Conservation (phyloP, 2,113 vertebrate species). For the Podiceps cristatus region DNA sequence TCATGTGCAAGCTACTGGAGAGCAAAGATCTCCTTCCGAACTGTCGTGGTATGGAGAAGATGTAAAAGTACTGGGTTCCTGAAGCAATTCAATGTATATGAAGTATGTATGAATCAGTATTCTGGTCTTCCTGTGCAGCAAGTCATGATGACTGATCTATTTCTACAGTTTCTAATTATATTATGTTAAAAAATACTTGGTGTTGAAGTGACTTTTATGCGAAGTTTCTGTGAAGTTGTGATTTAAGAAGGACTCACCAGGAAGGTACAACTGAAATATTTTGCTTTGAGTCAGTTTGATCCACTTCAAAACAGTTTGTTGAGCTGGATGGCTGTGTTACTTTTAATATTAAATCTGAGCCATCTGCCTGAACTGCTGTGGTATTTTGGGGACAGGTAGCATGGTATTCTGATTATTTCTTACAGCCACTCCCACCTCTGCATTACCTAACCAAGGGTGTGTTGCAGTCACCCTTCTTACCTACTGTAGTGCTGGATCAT, state of each 20-base stretch:
- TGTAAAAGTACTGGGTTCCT: neutral
- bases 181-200: conserved; percentile 42
- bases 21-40: conserved; percentile 11
- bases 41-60: neutral
- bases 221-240: conserved; percentile 3
- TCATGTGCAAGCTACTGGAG: conserved; percentile 48
- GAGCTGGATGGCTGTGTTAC: neutral
- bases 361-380: neutral
- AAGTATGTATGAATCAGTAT: conserved; percentile 62
- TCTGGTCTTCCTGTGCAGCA: conserved; percentile 41
- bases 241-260: neutral
- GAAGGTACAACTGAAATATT: conserved; percentile 32
- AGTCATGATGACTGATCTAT: conserved; percentile 64
- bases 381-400: neutral
- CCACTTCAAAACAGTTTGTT: conserved; percentile 33
- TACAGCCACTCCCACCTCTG: neutral
- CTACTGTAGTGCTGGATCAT: neutral
- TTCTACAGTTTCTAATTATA: conserved; percentile 64
- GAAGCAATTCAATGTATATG: conserved; percentile 27
- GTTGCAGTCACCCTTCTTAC: neutral
- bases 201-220: conserved; percentile 45
- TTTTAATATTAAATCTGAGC: conserved; percentile 4
- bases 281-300: conserved; percentile 15
- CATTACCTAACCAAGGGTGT: neutral
- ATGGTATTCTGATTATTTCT: neutral